Conservation (phyloP, 2,113 vertebrate species). For the Setophaga kirtlandii region DNA sequence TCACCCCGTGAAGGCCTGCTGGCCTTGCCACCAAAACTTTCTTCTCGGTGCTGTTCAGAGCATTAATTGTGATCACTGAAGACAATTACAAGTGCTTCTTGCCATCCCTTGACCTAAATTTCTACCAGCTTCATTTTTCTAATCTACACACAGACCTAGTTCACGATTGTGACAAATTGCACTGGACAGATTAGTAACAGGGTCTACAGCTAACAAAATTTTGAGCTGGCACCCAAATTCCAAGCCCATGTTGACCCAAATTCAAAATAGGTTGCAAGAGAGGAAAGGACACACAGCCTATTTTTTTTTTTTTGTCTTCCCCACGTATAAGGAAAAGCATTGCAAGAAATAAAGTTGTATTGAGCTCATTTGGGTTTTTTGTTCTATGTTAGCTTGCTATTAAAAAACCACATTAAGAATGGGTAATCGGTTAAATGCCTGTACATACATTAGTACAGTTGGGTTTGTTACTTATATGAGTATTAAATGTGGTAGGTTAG, state of each 20-base stretch:
- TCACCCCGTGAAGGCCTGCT: slow-evolving; percentile 6
- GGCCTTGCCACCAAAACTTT: slow-evolving; percentile 31
- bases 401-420: neutral
- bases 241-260: neutral
- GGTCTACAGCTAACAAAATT: neutral
- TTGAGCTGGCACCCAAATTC: neutral
- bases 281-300: neutral
- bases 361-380: neutral
- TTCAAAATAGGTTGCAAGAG: neutral
- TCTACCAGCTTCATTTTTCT: neutral
- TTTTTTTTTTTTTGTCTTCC: neutral
- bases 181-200: neutral
- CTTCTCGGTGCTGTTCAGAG: neutral
- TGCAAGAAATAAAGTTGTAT: neutral
- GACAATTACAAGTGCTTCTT: slow-evolving; percentile 53
- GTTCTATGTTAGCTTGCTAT: neutral
- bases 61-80: slow-evolving; percentile 1
- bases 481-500: neutral
- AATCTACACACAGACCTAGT: neutral
- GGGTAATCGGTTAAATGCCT: neutral
- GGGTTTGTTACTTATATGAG: neutral
- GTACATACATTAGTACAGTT: neutral
- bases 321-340: neutral
- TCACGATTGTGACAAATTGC: neutral
- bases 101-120: neutral